These are phyloP conservation scores for Drosophila ironensis DNA, from an alignment of 1,140 invertebrate genomes.

Conservation along the genomic window DNA sequence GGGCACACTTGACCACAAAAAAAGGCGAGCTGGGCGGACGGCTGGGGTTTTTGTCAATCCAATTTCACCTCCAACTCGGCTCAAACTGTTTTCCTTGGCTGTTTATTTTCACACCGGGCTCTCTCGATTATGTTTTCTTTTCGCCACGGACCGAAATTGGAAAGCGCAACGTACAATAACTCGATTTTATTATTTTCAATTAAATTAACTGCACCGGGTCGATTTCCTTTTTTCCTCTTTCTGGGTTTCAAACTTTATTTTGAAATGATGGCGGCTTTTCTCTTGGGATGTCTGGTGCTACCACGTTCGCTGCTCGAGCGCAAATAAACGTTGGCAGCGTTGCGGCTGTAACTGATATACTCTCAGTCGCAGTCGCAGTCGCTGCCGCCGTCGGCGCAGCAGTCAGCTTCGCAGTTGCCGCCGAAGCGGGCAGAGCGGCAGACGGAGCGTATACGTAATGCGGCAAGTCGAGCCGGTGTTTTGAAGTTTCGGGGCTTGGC, in stretches of 20 bases:
- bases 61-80: constrained; percentile 35
- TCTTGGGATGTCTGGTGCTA: constrained; percentile 48
- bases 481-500: constrained; percentile 51
- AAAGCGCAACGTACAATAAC: constrained; percentile 44
- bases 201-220: constrained; percentile 32
- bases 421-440: neutral
- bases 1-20: constrained; percentile 51
- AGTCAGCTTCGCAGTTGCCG: neutral
- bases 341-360: constrained; percentile 78
- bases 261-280: constrained; percentile 19
- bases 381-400: neutral
- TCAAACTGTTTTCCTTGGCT: neutral
- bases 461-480: neutral
- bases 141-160: constrained; percentile 23
- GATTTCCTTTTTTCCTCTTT: constrained; percentile 22
- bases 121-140: constrained; percentile 3
- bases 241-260: constrained; percentile 4
- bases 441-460: neutral
- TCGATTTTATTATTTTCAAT: constrained; percentile 42
- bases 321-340: constrained; percentile 68
- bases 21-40: constrained; percentile 7
- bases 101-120: constrained; percentile 20
- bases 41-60: neutral
- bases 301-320: constrained; percentile 78
- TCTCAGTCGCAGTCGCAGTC: constrained; percentile 39